Evolutionary conservation across 2,888 invertebrate species (phyloP), one percentile per base, ranked within the genome.

Genomic region (Phragmatobia fuliginosa): DNA sequence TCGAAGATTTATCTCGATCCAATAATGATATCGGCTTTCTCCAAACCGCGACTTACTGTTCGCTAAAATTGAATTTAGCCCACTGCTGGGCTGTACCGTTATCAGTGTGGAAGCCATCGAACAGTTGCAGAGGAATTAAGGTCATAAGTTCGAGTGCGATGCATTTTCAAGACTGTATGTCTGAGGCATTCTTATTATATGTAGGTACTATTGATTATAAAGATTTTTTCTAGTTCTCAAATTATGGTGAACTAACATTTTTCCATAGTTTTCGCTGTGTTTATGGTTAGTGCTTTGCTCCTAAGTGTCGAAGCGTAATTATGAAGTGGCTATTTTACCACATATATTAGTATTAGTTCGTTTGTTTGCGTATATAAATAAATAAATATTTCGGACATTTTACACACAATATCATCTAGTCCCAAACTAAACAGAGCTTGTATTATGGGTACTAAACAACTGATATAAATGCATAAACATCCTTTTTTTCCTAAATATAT

Each of bases 21-120:
- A 56, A 28, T 28, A 6, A 28, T 14, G 6, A 52, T 8, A 28
- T 28, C 25, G 28, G 52, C 28, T 56, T 56, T 56, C 56, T 56
- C 56, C 52, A 56, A 56, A 56, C 56, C 56, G 16, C 56, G 28
- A 56, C 6, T 56, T 56, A 56, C 62, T 28, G 25, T 38, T 28
- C 38, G 38, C 38, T 62, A 62, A 62, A 62, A 38, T 62, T 62
- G 61, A 62, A 38, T 38, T 60, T 60, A 60, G 62, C 21, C 38
- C 38, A 38, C 62, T 38, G 70, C 67, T 79, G 71, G 79, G 70
- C 71, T 0, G n/a, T 75, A 64, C 82, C 70, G 80, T 79, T 81
- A 81, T 52, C 56, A 63, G 62, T 66, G 70, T 49, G 49, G 33
- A 41, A 70, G 73, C 71, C 73, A 73, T 70, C 33, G 71, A 59